phyloP scores from a whole-genome alignment of 1,140 invertebrate species.

The Gryon sp. region DNA sequence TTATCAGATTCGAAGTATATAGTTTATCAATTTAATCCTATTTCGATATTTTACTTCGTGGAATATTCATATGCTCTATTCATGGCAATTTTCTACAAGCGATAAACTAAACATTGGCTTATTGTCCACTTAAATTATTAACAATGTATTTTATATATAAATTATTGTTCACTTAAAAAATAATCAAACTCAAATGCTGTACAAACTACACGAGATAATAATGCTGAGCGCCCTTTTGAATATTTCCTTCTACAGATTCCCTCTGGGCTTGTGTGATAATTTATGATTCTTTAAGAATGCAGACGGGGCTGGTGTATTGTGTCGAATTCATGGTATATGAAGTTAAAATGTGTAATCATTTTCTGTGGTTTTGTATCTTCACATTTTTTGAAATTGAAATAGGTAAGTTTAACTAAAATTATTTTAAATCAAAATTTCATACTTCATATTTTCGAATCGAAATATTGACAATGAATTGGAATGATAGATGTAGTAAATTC shows the following conservation, averaged over 20 bases:
- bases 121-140: slow-evolving; percentile 38
- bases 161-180: slow-evolving; percentile 63
- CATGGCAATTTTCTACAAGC: too few species aligned
- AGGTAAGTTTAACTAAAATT: too few species aligned
- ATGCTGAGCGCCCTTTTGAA: slow-evolving; percentile 53
- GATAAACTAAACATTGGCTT: slow-evolving; percentile 19
- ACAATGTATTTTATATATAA: slow-evolving; percentile 21
- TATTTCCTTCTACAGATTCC: slow-evolving; percentile 65
- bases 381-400: slow-evolving; percentile 8
- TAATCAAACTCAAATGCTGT: slow-evolving; percentile 64
- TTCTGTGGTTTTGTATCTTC: slow-evolving; percentile 8
- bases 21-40: too few species aligned
- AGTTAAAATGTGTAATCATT: slow-evolving; percentile 50
- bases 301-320: slow-evolving; percentile 72
- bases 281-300: slow-evolving; percentile 78
- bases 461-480: too few species aligned
- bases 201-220: slow-evolving; percentile 57
- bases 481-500: too few species aligned
- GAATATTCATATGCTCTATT: too few species aligned
- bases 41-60: too few species aligned
- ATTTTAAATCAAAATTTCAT: too few species aligned
- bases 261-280: slow-evolving; percentile 72
- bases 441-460: too few species aligned
- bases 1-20: neutral
- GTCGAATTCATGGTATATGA: slow-evolving; percentile 68